phyloP scores from a whole-genome alignment of 2,113 vertebrate species.

The Cryptoleucopteryx plumbea region DNA sequence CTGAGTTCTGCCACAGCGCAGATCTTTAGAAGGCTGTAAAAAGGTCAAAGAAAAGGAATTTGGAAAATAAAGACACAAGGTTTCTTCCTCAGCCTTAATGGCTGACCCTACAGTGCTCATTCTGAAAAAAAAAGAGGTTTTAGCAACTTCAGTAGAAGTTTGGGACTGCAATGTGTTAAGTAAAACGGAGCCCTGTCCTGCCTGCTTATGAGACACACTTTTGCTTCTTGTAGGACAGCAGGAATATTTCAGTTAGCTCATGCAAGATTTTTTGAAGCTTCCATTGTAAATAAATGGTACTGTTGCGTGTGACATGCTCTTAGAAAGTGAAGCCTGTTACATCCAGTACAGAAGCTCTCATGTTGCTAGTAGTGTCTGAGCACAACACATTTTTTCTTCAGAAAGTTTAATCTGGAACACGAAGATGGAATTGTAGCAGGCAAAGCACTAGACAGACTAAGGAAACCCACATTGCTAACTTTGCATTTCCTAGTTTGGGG shows the following conservation, averaged over 20 bases:
- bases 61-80: neutral
- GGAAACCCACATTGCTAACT: neutral
- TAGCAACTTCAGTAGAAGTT: neutral
- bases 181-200: accelerated
- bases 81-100: neutral
- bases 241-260: neutral
- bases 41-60: neutral
- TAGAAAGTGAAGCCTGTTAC: neutral
- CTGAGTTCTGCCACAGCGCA: neutral
- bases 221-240: neutral
- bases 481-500: neutral
- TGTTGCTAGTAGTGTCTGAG: accelerated
- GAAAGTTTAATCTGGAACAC: neutral
- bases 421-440: neutral
- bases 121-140: neutral
- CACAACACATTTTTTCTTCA: neutral
- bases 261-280: neutral
- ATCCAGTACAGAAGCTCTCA: neutral
- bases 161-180: neutral
- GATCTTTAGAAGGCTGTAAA: neutral
- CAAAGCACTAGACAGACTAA: neutral
- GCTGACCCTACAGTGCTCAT: neutral
- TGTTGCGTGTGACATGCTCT: accelerated
- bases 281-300: neutral
- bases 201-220: neutral